Base-by-base conservation (phyloP, 92 coral and sea anemone species). In the Umimayanthus kanabou region DNA sequence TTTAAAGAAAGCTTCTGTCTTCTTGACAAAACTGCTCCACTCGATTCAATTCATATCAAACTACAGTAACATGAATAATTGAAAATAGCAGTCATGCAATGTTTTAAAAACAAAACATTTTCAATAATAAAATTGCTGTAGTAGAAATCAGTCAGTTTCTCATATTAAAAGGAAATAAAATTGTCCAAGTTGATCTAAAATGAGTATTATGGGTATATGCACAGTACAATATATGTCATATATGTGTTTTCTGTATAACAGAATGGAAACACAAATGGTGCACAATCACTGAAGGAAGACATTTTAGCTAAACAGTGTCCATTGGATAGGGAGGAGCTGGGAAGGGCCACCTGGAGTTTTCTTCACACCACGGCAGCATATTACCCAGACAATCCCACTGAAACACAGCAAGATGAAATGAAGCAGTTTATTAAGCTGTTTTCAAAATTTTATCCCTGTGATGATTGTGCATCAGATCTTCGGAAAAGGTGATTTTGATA, bases 301-400 rank as follows among this genome's bases (percentile, higher is more conserved):
- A 23, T 22, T 22, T 8, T 39, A 13, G 25, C 33, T 22, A 9
- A 14, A 74, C 97, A 96, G 39, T 96, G 99, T 80, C 99, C 99
- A 70, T 75, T 96, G 33, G 99, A 96, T 77, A 88, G 94, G 39
- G 82, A 81, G 57, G 97, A 96, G 88, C 93, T 96, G 1, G 99
- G 99, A 5, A 93, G 94, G 5, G 92, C 98, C 42, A 93, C 98
- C 22, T 96, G 99, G 99, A 93, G 93, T 23, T 93, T 95, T 77
- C 97, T 96, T 67, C 99, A 96, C 80, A 96, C 99, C 22, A 96
- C 96, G 93, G 99, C 99, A 26, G 98, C 98, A 55, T 93, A 96
- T 80, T 96, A 96, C 80, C 99, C 99, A 13, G 98, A 96, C 39
- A 91, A 90, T 45, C 99, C 99, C 3, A 88, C 94, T 14, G 89